Conservation (phyloP, 2,888 invertebrate genomes). For the Linnaemya tessellans region DNA sequence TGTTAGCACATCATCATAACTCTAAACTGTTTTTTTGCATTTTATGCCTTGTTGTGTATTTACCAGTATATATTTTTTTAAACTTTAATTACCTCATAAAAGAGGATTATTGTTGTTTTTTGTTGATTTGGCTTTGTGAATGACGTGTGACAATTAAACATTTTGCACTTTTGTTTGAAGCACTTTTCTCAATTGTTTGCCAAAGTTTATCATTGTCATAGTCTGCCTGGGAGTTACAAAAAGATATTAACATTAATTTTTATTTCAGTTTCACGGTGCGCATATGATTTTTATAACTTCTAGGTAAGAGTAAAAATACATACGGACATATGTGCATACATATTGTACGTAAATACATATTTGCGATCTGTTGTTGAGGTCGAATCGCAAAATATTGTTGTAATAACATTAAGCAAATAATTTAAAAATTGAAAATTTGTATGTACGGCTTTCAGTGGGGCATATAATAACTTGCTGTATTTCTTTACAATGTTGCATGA, state of each 20-base stretch:
- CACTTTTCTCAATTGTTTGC: conserved; percentile 53
- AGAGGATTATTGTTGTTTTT: conserved; percentile 54
- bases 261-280: conserved; percentile 22
- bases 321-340: no score
- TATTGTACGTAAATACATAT: no score
- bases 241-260: conserved; percentile 23
- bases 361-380: no score
- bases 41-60: neutral
- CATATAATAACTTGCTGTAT: no score
- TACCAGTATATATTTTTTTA: conserved; percentile 24
- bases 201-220: conserved; percentile 29
- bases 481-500: no score
- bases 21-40: conserved; percentile 33
- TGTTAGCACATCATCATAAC: conserved; percentile 34
- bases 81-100: conserved; percentile 60
- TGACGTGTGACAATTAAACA: conserved; percentile 72
- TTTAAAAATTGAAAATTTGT: no score
- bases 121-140: conserved; percentile 60
- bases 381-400: no score
- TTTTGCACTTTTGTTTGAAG: conserved; percentile 64
- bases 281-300: conserved; percentile 21
- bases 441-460: no score
- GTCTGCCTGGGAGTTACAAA: conserved; percentile 29
- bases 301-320: neutral
- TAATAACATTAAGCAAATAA: no score